Conservation (phyloP, 2,113 vertebrate species). For the Parus major region DNA sequence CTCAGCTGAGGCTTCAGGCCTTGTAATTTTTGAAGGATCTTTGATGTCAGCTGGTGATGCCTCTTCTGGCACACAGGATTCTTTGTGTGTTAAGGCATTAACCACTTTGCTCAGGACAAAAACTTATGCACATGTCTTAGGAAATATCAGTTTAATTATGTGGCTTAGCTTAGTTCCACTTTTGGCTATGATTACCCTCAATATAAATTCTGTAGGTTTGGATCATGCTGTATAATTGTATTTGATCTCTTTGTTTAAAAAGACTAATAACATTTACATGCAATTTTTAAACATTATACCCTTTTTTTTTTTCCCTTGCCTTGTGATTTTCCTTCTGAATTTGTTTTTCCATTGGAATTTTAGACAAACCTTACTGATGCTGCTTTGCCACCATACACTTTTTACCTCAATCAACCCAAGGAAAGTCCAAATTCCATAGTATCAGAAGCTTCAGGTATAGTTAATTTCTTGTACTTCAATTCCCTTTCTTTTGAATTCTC, state of each 20-base stretch:
- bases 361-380: constrained; percentile 72
- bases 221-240: not conserved
- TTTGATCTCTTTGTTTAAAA: not conserved
- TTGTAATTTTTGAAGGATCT: not conserved
- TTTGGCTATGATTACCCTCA: not conserved
- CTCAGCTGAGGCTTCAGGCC: not conserved
- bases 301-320: not conserved
- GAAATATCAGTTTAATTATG: not conserved
- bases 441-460: constrained; percentile 88
- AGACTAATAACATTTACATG: not conserved
- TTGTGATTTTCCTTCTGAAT: not conserved
- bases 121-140: not conserved
- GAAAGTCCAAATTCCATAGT: constrained; percentile 76
- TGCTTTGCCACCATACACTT: constrained; percentile 64
- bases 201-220: not conserved
- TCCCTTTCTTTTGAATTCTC: not conserved
- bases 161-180: not conserved
- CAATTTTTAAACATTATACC: not conserved
- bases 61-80: not conserved
- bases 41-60: not conserved
- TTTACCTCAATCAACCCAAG: constrained; percentile 81
- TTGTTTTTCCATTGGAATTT: constrained; percentile 43
- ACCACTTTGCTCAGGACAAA: not conserved
- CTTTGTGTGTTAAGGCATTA: not conserved
- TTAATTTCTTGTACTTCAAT: not conserved